Conservation (phyloP, 2,113 vertebrate genomes). For the Nyctibius bracteatus region DNA sequence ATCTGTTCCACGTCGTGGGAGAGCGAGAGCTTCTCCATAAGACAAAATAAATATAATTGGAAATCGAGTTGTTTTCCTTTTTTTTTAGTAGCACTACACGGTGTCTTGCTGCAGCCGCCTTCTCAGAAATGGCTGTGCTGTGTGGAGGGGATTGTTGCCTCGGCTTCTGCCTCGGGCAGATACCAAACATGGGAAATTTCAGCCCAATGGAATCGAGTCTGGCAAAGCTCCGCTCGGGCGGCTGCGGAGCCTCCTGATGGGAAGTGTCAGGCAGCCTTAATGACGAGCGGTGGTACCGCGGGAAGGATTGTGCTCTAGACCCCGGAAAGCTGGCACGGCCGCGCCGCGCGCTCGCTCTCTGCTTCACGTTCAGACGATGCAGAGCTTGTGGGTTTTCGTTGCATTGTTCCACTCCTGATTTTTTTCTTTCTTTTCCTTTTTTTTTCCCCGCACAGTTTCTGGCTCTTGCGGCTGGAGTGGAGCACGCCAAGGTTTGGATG, state of each 20-base stretch:
- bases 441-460: background rate
- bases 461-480: background rate
- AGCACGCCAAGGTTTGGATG: background rate
- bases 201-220: background rate
- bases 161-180: slow-evolving; percentile 34
- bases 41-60: slow-evolving; percentile 1
- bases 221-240: background rate
- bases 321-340: background rate
- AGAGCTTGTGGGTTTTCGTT: background rate
- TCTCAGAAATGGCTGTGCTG: background rate
- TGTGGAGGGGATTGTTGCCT: background rate
- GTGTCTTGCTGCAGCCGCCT: background rate
- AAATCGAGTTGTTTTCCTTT: background rate
- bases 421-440: background rate
- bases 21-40: background rate
- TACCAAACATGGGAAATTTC: slow-evolving; percentile 35
- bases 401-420: background rate
- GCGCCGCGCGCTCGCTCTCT: rapidly evolving
- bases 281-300: background rate
- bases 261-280: background rate
- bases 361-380: background rate
- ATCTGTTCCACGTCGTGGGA: background rate
- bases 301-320: background rate
- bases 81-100: background rate
- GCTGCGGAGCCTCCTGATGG: background rate